Percentiles rank a stretch among this genome's conserved stretches.
Evolutionary conservation across 1,140 invertebrate genomes (phyloP).

Genomic region (Planococcus citri): DNA sequence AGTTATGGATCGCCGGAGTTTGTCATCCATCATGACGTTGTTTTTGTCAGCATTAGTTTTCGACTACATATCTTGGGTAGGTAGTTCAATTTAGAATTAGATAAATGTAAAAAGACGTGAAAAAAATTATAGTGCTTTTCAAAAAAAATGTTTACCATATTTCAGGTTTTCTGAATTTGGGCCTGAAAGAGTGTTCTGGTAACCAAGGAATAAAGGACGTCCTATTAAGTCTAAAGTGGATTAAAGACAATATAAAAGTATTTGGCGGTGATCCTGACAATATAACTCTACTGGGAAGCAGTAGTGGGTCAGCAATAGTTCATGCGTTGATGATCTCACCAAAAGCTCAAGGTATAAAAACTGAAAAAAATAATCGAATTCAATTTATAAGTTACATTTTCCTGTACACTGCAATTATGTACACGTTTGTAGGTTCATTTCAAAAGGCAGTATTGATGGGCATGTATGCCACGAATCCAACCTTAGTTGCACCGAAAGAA

Average conservation of each 20-base stretch:
- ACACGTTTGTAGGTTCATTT: neutral
- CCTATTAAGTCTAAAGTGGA: slow-evolving; percentile 58
- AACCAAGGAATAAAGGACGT: slow-evolving; percentile 60
- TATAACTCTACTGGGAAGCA: slow-evolving; percentile 75
- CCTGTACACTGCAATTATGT: neutral
- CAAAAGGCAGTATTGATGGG: neutral
- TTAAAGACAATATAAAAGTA: slow-evolving; percentile 58
- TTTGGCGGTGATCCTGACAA: slow-evolving; percentile 68
- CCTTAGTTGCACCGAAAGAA: neutral
- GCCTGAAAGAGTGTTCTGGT: no score
- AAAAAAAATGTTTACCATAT: no score
- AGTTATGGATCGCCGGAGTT: neutral
- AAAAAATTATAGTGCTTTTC: no score
- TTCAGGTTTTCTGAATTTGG: no score
- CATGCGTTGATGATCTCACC: slow-evolving; percentile 52
- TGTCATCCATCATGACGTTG: neutral
- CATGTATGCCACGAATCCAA: neutral
- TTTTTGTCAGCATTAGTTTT: neutral
- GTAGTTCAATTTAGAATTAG: no score
- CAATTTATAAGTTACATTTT: neutral
- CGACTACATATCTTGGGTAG: neutral
- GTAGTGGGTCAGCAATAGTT: slow-evolving; percentile 68
- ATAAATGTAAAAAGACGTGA: no score
- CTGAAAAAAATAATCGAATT: neutral
- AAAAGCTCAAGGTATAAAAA: slow-evolving; percentile 37